phyloP scores from a whole-genome alignment of 2,888 invertebrate genomes.

The Ochropacha duplaris region DNA sequence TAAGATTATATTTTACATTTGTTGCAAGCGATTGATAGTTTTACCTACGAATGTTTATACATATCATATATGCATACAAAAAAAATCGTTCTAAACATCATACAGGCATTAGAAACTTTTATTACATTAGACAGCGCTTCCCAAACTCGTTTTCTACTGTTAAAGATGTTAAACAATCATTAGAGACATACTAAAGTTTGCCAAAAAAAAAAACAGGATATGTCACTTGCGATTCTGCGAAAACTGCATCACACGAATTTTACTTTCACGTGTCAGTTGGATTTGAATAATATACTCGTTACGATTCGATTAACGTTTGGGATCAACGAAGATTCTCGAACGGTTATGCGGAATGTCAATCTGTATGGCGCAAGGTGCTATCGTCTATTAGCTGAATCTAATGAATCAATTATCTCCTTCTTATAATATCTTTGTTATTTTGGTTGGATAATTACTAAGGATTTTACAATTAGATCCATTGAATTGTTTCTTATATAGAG shows the following conservation, averaged over 20 bases:
- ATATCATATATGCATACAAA: background rate
- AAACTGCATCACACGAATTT: conserved; percentile 38
- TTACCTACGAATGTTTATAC: background rate
- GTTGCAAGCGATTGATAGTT: no score
- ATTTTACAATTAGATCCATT: no score
- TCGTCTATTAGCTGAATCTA: background rate
- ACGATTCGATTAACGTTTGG: conserved; percentile 45
- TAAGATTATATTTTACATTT: no score
- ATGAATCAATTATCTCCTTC: background rate
- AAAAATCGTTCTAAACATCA: background rate
- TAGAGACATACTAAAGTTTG: conserved; percentile 7
- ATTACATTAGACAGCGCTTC: background rate
- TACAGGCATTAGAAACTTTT: background rate
- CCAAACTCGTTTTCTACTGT: background rate
- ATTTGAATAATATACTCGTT: conserved; percentile 64
- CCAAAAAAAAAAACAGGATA: conserved; percentile 36
- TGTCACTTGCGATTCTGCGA: conserved; percentile 27
- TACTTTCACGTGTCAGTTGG: conserved; percentile 57
- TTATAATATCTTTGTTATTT: no score
- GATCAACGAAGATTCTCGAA: conserved; percentile 36
- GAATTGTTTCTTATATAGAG: no score
- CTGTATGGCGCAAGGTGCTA: conserved; percentile 23
- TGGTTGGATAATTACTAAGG: no score
- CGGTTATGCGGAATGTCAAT: conserved; percentile 30
- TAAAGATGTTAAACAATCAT: background rate